Evolutionary conservation across 2,113 vertebrate genomes (phyloP).

Genomic region (Nothoprocta pentlandii): DNA sequence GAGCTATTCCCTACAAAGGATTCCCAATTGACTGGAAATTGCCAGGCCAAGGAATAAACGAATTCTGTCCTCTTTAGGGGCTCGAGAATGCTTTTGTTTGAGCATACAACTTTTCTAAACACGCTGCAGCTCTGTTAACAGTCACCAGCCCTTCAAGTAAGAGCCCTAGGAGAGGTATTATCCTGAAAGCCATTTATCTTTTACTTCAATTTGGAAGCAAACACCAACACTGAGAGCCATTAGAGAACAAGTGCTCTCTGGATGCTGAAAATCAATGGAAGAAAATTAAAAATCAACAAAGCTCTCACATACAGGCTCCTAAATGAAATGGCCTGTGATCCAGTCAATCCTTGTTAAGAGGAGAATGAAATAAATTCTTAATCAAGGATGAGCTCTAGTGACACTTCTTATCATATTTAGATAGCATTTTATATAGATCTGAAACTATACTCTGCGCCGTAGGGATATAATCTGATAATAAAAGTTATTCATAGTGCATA

Average conservation of each 20-base stretch:
- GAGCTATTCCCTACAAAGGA: not conserved
- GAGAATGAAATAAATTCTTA: slow-evolving; percentile 72
- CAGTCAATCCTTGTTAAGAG: slow-evolving; percentile 71
- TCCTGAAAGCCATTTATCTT: slow-evolving; percentile 73
- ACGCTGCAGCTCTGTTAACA: slow-evolving; percentile 34
- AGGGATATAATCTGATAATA: not conserved
- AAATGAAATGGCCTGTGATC: slow-evolving; percentile 73
- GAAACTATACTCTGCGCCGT: not conserved
- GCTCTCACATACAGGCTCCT: slow-evolving; percentile 64
- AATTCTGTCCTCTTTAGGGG: not conserved
- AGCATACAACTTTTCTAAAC: slow-evolving; percentile 44
- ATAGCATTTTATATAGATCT: not conserved
- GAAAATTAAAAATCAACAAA: slow-evolving; percentile 81
- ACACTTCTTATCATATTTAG: slow-evolving; percentile 39
- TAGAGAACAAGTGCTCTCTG: slow-evolving; percentile 75
- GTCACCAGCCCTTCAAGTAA: slow-evolving; percentile 41
- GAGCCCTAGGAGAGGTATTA: slow-evolving; percentile 71
- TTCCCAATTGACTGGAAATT: not conserved
- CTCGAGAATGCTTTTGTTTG: slow-evolving; percentile 36
- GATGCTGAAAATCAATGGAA: slow-evolving; percentile 77
- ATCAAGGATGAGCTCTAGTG: slow-evolving; percentile 59
- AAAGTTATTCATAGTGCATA: not conserved
- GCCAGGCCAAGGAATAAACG: not conserved
- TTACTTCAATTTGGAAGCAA: slow-evolving; percentile 76
- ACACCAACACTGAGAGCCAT: slow-evolving; percentile 72